Base-by-base conservation (phyloP, 2,113 vertebrate species). In the Cettia cetti region DNA sequence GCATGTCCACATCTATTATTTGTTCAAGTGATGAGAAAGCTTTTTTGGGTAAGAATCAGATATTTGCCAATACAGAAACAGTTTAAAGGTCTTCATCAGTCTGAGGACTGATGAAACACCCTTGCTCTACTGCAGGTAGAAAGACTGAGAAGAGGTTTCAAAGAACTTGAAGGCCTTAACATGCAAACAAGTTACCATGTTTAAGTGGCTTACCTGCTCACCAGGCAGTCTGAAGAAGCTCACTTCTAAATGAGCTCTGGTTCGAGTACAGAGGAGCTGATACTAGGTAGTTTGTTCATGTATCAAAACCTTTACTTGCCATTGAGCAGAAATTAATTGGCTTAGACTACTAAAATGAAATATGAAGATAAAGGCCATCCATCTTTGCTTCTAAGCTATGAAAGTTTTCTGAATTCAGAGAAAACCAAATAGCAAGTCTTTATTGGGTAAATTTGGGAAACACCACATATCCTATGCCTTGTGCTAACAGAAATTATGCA, bases 401-500 rank as follows among this genome's bases (percentile, higher is more conserved):
- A 26, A 86, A 64, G 31, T 64, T 60, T 71, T 49, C 49, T 50
- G 31, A 89, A 78, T 54, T 80, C 66, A 78, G 61, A 87, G 31
- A 53, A 92, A 91, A 89, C 2, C 31, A 54, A 87, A 64, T 4
- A 85, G 35, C 20, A 84, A 65, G 26, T 4, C 40, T 23, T 53
- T 76, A 69, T 8, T 28, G 37, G 10, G 49, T 56, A 40, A 30
- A 76, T 81, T 30, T 66, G 6, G 39, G 72, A 31, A 94, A 68
- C 6, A 52, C 7, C 66, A 54, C 5, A 31, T 44, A 71, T 8
- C 47, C 57, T 30, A 9, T 10, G 19, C 17, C 33, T 77, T 54
- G 33, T 22, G 23, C 39, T 76, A 82, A 59, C 0, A 1, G 40
- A 37, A 79, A 27, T 39, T 50, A 64, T 0, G 1, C 11, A 37